These are phyloP conservation scores for Bhutanitis thaidina DNA, from an alignment of 2,888 invertebrate species.

Conservation along the genomic window DNA sequence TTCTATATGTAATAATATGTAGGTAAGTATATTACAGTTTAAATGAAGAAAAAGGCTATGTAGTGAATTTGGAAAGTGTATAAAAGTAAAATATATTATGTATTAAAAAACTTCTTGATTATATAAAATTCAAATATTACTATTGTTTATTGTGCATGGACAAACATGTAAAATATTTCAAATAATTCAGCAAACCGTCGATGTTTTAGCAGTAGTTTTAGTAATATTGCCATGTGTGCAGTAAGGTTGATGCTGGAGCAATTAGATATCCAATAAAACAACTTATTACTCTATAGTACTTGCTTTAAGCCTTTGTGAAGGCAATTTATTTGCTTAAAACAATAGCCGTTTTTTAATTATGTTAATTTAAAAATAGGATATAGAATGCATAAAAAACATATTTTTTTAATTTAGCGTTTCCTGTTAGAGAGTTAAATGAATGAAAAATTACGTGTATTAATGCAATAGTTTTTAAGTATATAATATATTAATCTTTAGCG, in stretches of 20 bases:
- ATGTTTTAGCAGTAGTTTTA: slow-evolving; percentile 54
- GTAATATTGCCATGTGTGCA: slow-evolving; percentile 37
- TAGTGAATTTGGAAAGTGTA: too few relatives aligned
- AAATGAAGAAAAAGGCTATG: background rate
- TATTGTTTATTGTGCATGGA: slow-evolving; percentile 12
- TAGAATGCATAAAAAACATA: background rate
- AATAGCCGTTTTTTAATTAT: too few relatives aligned
- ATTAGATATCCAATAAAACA: slow-evolving; percentile 33
- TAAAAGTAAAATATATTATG: too few relatives aligned
- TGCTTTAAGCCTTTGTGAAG: background rate
- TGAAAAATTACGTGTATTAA: slow-evolving; percentile 41
- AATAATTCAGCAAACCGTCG: slow-evolving; percentile 69
- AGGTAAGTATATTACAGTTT: background rate
- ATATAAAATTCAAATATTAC: too few relatives aligned
- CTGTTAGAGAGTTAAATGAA: background rate
- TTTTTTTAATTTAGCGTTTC: background rate
- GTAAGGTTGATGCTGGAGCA: slow-evolving; percentile 76
- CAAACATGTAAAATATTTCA: slow-evolving; percentile 20
- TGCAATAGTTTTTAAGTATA: slow-evolving; percentile 46
- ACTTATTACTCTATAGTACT: slow-evolving; percentile 1
- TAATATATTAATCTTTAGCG: background rate
- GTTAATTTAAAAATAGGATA: too few relatives aligned
- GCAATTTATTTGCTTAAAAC: too few relatives aligned
- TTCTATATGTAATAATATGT: too few relatives aligned
- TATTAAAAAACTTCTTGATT: too few relatives aligned